Evolutionary conservation across 1,140 invertebrate genomes (phyloP).

Genomic region (Drosophila parabipectinata): DNA sequence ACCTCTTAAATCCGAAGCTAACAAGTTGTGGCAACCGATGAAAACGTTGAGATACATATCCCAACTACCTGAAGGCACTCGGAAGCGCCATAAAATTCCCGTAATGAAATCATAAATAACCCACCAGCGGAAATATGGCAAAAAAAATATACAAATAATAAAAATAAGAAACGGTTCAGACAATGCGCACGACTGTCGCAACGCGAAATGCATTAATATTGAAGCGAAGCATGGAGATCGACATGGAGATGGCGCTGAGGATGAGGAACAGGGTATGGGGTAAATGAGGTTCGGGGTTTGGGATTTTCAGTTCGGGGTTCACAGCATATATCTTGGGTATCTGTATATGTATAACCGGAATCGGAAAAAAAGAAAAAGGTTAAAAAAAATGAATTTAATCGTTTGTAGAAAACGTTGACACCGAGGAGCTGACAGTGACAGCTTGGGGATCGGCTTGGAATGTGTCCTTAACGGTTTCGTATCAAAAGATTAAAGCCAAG

Average conservation of each 20-base stretch:
- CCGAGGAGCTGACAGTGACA: constrained; percentile 28
- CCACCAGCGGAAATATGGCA: constrained; percentile 60
- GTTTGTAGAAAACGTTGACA: constrained; percentile 67
- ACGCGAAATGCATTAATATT: constrained; percentile 75
- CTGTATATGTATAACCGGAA: constrained; percentile 58
- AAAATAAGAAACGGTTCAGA: constrained; percentile 44
- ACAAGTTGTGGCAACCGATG: constrained; percentile 50
- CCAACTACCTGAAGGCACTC: constrained; percentile 74
- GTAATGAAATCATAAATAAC: constrained; percentile 81
- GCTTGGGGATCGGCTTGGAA: constrained; percentile 49
- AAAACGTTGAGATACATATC: constrained; percentile 63
- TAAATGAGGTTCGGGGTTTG: constrained; percentile 12
- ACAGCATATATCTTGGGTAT: constrained; percentile 32
- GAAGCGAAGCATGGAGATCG: constrained; percentile 23
- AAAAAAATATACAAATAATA: constrained; percentile 28
- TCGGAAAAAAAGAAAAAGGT: constrained; percentile 62
- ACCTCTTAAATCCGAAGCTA: constrained; percentile 24
- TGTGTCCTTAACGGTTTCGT: constrained; percentile 70
- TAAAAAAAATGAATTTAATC: constrained; percentile 76
- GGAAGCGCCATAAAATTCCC: constrained; percentile 77
- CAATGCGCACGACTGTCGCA: constrained; percentile 70
- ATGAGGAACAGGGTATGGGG: constrained; percentile 18
- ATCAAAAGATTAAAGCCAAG: constrained; percentile 26
- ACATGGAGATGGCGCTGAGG: constrained; percentile 18
- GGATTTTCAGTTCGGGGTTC: constrained; percentile 43